Base-by-base conservation (phyloP, 1,140 invertebrate genomes). In the Diuraphis noxia region DNA sequence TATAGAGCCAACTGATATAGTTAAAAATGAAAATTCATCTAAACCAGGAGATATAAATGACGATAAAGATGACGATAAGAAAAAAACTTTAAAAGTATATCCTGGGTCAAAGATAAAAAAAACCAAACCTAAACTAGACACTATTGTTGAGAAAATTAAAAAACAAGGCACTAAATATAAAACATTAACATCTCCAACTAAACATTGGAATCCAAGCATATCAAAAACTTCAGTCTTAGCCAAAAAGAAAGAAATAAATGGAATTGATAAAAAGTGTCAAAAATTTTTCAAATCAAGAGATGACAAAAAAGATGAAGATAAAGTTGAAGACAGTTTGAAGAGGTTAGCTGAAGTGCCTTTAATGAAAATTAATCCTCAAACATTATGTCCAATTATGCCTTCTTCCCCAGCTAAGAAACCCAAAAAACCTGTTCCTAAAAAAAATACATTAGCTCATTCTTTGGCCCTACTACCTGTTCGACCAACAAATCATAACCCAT, bases 301-400 rank as follows among this genome's bases (percentile, higher is more conserved):
- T 41, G 91, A 85, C 41, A 81, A 88, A 88, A 88, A 88, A 88
- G n/a, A 91, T 49, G 89, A 91, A 52, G 89, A 81, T 19, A 91
- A 91, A 52, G 43, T 25, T 30, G 89, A 91, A 40, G 89, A 91
- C 6, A 91, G 77, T 79, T 81, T 91, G 10, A 91, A 91, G 13
- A 82, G 89, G 19, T 52, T 91, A 82, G 89, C 89, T 30, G 94
- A 93, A 30, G 92, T 94, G 25, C 94, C 92, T 30, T 94, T 96
- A 93, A 95, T 95, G 91, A 96, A 95, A 93, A 95, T 95, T 79
- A 95, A 96, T 93, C 95, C 95, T 5, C 95, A 95, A 93, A 96
- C 95, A 0, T 92, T 96, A 10, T 95, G 94, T 82, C 95, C 95
- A 0, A 95, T 95, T 49, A 52, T 92, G 77, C 85, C 92, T n/a